These are phyloP conservation scores for Tholera decimalis DNA, from an alignment of 2,888 invertebrate genomes.

Conservation along the genomic window DNA sequence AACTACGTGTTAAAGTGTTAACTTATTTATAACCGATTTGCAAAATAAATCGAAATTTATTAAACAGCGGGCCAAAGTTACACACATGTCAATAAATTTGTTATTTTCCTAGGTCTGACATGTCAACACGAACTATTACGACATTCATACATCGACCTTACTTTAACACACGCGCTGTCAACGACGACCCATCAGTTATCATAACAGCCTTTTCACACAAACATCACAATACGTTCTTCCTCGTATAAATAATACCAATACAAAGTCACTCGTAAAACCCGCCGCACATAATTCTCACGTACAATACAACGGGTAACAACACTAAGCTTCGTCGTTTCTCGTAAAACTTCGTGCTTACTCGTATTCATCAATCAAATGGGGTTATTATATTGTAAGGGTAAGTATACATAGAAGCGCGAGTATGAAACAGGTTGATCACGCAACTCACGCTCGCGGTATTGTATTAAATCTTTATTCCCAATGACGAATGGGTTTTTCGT, in stretches of 20 bases:
- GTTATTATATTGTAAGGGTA: slow-evolving; percentile 74
- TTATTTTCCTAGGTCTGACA: slow-evolving; percentile 5
- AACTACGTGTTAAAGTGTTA: too few relatives aligned
- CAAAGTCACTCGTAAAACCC: slow-evolving; percentile 55
- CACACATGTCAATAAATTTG: not conserved
- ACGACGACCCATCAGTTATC: slow-evolving; percentile 35
- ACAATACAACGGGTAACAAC: slow-evolving; percentile 54
- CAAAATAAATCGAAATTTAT: not conserved
- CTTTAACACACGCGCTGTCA: slow-evolving; percentile 37
- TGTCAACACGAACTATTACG: slow-evolving; percentile 11
- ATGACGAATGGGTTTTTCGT: slow-evolving; percentile 69
- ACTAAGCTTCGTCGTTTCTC: slow-evolving; percentile 56
- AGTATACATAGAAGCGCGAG: slow-evolving; percentile 58
- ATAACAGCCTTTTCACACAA: slow-evolving; percentile 33
- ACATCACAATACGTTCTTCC: slow-evolving; percentile 47
- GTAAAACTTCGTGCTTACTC: slow-evolving; percentile 66
- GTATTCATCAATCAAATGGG: slow-evolving; percentile 81
- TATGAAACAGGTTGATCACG: slow-evolving; percentile 66
- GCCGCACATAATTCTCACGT: slow-evolving; percentile 52
- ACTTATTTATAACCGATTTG: too few relatives aligned
- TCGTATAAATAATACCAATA: slow-evolving; percentile 54
- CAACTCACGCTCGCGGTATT: slow-evolving; percentile 66
- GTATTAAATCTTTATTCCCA: slow-evolving; percentile 69
- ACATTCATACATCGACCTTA: slow-evolving; percentile 33
- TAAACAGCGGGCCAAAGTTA: slow-evolving; percentile 14